Evolutionary conservation across 2,888 invertebrate species (phyloP).

Genomic region (Drosophila kambysellisi): DNA sequence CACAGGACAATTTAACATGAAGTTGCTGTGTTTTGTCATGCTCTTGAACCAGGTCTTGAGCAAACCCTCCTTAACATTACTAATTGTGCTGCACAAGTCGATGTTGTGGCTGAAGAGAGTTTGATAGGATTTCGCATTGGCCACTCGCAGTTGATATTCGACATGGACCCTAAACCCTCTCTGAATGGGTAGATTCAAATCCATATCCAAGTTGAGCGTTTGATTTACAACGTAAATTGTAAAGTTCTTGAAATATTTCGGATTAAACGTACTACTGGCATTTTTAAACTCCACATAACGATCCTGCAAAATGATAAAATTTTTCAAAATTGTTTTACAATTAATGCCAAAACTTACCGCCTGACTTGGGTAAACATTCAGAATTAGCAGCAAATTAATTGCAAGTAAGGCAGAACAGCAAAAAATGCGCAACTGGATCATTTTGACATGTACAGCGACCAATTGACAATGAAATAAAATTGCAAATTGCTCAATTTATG

Average conservation of each 20-base stretch:
- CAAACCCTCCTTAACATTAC: conserved; percentile 54
- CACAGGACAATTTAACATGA: conserved; percentile 69
- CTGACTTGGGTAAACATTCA: background rate
- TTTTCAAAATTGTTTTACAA: background rate
- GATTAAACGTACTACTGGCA: conserved; percentile 34
- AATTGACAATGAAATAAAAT: conserved; percentile 6
- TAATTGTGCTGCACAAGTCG: conserved; percentile 55
- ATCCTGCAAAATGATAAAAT: conserved; percentile 31
- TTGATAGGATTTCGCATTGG: conserved; percentile 65
- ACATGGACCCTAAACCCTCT: conserved; percentile 51
- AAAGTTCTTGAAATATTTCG: conserved; percentile 57
- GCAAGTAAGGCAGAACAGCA: background rate
- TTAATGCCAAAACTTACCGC: conserved; percentile 39
- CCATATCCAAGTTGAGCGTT: conserved; percentile 54
- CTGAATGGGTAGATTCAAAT: conserved; percentile 37
- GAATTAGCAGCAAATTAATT: conserved; percentile 3
- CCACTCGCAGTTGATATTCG: conserved; percentile 57
- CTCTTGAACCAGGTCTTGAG: conserved; percentile 65
- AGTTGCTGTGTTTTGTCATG: conserved; percentile 58
- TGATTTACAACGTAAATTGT: conserved; percentile 28
- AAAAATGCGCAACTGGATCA: conserved; percentile 11
- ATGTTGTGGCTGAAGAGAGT: conserved; percentile 49
- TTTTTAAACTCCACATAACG: conserved; percentile 42
- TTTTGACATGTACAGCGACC: conserved; percentile 5
- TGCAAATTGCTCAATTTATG: background rate